phyloP scores from a whole-genome alignment of 2,797 vertebrate genomes.

The Emys orbicularis region DNA sequence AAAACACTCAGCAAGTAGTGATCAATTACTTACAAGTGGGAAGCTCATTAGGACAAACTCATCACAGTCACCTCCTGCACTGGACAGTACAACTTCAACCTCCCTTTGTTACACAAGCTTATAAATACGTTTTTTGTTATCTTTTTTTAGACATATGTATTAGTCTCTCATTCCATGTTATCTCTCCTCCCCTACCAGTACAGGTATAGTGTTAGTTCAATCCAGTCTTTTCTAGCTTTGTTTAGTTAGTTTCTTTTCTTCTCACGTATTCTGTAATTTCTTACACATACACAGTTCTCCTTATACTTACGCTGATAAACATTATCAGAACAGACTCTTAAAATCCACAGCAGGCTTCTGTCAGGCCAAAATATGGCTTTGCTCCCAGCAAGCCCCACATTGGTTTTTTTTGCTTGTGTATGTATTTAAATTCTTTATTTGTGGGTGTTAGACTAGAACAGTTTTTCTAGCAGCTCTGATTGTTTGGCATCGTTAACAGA shows the following conservation, averaged over 20 bases:
- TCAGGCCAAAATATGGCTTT: not conserved
- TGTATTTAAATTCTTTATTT: constrained; percentile 43
- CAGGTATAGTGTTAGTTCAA: not conserved
- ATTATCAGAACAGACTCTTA: not conserved
- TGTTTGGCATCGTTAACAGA: constrained; percentile 46
- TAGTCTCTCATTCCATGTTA: not conserved
- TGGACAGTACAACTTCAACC: not conserved
- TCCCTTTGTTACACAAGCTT: not conserved
- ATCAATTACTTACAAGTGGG: not conserved
- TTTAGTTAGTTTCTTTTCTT: not conserved
- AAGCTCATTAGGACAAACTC: not conserved
- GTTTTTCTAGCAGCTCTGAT: constrained; percentile 61
- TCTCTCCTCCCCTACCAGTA: too few relatives aligned
- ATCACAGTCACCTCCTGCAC: not conserved
- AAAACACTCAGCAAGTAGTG: not conserved
- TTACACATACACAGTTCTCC: not conserved
- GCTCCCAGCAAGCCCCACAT: not conserved
- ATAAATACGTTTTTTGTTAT: not conserved
- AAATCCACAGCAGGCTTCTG: not conserved
- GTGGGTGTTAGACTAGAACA: constrained; percentile 61
- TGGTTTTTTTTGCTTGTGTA: constrained; percentile 53
- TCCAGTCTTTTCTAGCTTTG: not conserved
- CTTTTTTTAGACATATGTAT: not conserved
- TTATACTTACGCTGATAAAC: not conserved
- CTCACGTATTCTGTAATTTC: not conserved